Percentiles rank a stretch among this genome's conserved stretches.
Evolutionary conservation across 2,888 invertebrate genomes (phyloP).

Genomic region (Melipona beecheii): DNA sequence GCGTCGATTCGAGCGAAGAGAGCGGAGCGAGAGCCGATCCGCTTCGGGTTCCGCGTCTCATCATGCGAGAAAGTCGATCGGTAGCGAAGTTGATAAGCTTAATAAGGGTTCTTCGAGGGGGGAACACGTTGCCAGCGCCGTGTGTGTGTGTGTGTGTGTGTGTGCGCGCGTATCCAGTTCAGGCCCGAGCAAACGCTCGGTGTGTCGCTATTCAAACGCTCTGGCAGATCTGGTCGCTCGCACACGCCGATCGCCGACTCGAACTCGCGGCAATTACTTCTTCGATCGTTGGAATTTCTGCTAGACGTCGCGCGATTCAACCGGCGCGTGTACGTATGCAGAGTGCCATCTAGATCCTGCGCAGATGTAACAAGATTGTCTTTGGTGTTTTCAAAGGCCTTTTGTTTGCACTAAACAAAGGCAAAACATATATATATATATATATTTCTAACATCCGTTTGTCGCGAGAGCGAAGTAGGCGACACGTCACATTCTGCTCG

Average conservation of each 20-base stretch:
- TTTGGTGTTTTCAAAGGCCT: too few species aligned
- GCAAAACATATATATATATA: too few species aligned
- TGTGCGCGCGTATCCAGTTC: constrained; percentile 19
- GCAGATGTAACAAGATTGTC: too few species aligned
- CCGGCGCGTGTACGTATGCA: too few species aligned
- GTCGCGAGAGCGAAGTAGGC: too few species aligned
- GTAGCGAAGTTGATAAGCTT: constrained; percentile 33
- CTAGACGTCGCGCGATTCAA: too few species aligned
- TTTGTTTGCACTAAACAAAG: too few species aligned
- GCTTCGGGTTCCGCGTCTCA: background rate
- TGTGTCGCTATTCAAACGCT: background rate
- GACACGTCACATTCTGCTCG: too few species aligned
- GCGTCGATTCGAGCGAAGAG: constrained; percentile 24
- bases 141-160: too few species aligned
- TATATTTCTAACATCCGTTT: too few species aligned
- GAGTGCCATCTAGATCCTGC: too few species aligned
- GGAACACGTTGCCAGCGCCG: background rate
- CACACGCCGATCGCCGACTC: background rate
- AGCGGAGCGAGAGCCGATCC: constrained; percentile 14
- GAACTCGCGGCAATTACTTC: background rate
- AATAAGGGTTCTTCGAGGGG: constrained; percentile 9
- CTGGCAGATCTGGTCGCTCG: background rate
- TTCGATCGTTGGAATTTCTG: background rate
- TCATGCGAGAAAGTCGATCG: constrained; percentile 12
- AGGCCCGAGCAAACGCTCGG: background rate